Evolutionary conservation across 37 sponge, comb jelly and placozoan genomes (phyloP), one percentile per base, ranked within the genome.

Genomic region (Diacarnus erythraeanus): DNA sequence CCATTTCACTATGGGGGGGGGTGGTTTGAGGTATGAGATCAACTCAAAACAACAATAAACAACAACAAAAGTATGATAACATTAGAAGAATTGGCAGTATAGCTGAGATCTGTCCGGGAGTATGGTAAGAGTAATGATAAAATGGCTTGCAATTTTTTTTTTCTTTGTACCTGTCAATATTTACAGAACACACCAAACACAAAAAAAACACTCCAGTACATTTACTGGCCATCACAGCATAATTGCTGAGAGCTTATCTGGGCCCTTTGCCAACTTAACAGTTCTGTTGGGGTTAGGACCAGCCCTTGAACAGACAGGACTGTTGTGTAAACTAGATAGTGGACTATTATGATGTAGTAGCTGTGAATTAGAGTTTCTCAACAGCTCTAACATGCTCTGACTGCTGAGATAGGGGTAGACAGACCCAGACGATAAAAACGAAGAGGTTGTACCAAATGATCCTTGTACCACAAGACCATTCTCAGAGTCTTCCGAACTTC

Each of bases 291-390:
- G 65, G 38, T 21, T 51, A 2, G 83, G 67, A 64, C 54, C 65
- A 0, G 71, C 36, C 70, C 84, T 69, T 54, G 20, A 12, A 69
- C 70, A 42, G 27, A 42, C 64, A 30, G 77, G 84, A 68, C 84
- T 84, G n/a, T 77, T n/a, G 17, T 26, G 65, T 6, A 69, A 1
- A 23, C 58, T 84, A 33, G 29, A 57, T 63, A 56, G 71, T 4
- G 54, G 60, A 29, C 77, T 51, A n/a, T 42, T 23, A 23, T 20
- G 26, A 18, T 3, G 22, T 56, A 22, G 17, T 30, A 30, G 15
- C 34, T 23, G 42, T 9, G 77, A 23, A 54, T 1, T 39, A 21
- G 65, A 47, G 56, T 79, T 44, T 31, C 33, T 67, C 57, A 79
- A 51, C 44, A 79, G 59, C 21, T 79, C 79, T 54, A 79, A 31